phyloP scores from a whole-genome alignment of 2,113 vertebrate genomes.

The Zapus hudsonius region DNA sequence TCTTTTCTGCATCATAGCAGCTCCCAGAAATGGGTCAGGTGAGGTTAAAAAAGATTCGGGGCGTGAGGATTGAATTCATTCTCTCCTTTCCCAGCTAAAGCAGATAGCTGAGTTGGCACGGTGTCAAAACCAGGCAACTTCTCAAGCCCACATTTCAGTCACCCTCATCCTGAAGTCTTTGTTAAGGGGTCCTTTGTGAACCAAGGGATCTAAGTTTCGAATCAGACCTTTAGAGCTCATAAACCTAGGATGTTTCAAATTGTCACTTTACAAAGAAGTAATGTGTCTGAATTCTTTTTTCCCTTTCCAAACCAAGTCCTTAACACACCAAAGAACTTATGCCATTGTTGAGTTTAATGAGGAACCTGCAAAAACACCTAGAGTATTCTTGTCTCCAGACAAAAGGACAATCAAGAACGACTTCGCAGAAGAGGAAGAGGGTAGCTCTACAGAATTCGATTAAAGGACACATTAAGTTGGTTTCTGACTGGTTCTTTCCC shows the following conservation, averaged over 20 bases:
- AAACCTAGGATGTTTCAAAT: neutral
- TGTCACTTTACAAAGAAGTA: slow-evolving; percentile 47
- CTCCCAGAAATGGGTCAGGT: neutral
- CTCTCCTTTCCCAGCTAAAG: neutral
- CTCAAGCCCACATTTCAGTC: slow-evolving; percentile 12
- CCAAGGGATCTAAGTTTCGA: slow-evolving; percentile 37
- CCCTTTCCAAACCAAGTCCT: neutral
- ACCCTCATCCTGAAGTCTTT: slow-evolving; percentile 11
- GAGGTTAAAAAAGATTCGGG: neutral
- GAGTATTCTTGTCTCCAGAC: slow-evolving; percentile 46
- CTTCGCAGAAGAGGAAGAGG: slow-evolving; percentile 43
- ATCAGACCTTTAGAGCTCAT: slow-evolving; percentile 15
- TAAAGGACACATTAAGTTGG: slow-evolving; percentile 60
- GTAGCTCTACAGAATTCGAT: slow-evolving; percentile 26
- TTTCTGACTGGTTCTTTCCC: slow-evolving; percentile 70
- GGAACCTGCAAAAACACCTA: slow-evolving; percentile 29
- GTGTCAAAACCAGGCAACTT: slow-evolving; percentile 58
- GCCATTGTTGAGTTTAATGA: neutral
- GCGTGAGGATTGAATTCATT: slow-evolving; percentile 60
- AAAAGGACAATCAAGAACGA: slow-evolving; percentile 56
- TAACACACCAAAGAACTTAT: neutral
- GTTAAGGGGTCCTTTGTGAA: slow-evolving; percentile 53
- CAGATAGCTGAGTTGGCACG: slow-evolving; percentile 52
- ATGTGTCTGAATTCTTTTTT: neutral
- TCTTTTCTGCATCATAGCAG: neutral